Evolutionary conservation across 1,140 invertebrate genomes (phyloP).

Genomic region (Lepidurus apus): DNA sequence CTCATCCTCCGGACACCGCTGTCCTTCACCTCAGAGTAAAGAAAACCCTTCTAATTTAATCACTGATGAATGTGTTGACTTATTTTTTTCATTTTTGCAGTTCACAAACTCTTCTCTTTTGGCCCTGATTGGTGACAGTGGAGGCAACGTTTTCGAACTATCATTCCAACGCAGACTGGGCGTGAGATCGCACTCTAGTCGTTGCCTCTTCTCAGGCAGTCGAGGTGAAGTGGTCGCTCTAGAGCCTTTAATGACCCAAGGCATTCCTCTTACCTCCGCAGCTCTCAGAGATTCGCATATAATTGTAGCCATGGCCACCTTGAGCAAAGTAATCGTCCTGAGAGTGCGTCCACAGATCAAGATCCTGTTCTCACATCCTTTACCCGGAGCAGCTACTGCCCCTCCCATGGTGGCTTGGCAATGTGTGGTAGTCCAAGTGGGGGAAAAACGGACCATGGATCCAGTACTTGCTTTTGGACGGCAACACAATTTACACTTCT

Average conservation of each 20-base stretch:
- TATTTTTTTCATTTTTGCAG: slow-evolving; percentile 44
- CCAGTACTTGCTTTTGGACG: slow-evolving; percentile 81
- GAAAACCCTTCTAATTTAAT: slow-evolving; percentile 21
- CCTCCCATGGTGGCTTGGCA: slow-evolving; percentile 86
- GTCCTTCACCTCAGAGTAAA: slow-evolving; percentile 76
- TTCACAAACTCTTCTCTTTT: slow-evolving; percentile 69
- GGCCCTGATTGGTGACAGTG: slow-evolving; percentile 85
- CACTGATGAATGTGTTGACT: slow-evolving; percentile 17
- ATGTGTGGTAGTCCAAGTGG: slow-evolving; percentile 75
- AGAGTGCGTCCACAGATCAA: slow-evolving; percentile 68
- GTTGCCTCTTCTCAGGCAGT: slow-evolving; percentile 56
- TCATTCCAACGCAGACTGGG: slow-evolving; percentile 84
- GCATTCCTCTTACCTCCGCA: slow-evolving; percentile 61
- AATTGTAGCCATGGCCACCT: slow-evolving; percentile 84
- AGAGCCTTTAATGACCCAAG: slow-evolving; percentile 69
- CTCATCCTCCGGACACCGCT: slow-evolving; percentile 79
- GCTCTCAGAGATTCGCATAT: slow-evolving; percentile 55
- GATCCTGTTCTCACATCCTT: slow-evolving; percentile 59
- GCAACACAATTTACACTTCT: slow-evolving; percentile 72
- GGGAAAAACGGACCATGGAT: slow-evolving; percentile 64
- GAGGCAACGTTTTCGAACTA: slow-evolving; percentile 95
- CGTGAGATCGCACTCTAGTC: slow-evolving; percentile 71
- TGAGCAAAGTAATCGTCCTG: slow-evolving; percentile 72
- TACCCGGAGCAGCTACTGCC: slow-evolving; percentile 50
- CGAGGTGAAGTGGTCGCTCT: slow-evolving; percentile 89